Base-by-base conservation (phyloP, 1,140 invertebrate genomes). In the Zaprionus kolodkinae region DNA sequence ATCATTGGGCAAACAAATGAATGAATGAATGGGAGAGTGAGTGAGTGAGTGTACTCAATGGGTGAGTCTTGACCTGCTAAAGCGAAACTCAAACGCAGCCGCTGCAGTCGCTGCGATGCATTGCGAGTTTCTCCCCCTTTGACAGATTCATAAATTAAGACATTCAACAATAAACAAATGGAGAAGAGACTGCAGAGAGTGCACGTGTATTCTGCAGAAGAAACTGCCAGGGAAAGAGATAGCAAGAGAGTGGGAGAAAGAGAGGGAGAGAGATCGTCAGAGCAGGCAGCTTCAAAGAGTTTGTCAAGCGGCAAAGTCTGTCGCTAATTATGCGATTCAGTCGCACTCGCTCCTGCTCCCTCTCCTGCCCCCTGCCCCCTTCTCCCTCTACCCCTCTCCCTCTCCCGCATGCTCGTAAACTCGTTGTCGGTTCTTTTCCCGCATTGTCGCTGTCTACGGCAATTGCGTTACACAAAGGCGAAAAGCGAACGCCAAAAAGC, bases 111-210 rank as follows among this genome's bases (percentile, higher is more conserved):
- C 27, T 30, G 27, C 3, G 12, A 50, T 30, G 57, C 21, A 38
- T 40, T 63, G 72, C 67, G 59, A 68, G 54, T 64, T 75, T 63
- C 45, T 50, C 40, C 55, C 55, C 70, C 59, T 43, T 62, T 78
- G 81, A 85, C 81, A 86, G 82, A 67, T 76, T 88, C 85, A 88
- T 88, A 89, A 88, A 88, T 88, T 88, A 89, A 88, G 85, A 89
- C 85, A 90, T 85, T 67, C 85, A 82, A 88, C 85, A 88, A 88
- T 88, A 88, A 88, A 88, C 79, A 89, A 89, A 77, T 71, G 72
- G 64, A 72, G 68, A 72, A 73, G 17, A 30, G 10, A 76, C 69
- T 66, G 60, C 45, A 60, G 43, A 71, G 43, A 45, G 21, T 65
- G 55, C 71, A 78, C 76, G 72, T 78, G 76, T 78, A 69, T 69